phyloP scores from a whole-genome alignment of 2,113 vertebrate genomes.

The Phoenicopterus ruber region DNA sequence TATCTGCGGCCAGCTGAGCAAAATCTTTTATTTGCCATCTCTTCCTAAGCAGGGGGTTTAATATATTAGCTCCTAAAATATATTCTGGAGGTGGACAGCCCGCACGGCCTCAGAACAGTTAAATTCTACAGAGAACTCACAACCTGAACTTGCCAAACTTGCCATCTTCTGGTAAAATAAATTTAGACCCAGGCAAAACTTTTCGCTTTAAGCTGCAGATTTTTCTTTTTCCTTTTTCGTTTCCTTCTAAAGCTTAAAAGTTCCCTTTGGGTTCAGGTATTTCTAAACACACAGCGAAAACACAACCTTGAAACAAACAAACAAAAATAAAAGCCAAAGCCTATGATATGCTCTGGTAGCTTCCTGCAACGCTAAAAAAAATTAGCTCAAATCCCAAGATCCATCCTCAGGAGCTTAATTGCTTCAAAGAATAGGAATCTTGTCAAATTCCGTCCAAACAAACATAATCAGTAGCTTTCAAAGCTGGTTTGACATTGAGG shows the following conservation, averaged over 20 bases:
- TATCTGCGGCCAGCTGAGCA: neutral
- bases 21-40: neutral
- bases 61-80: neutral
- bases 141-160: neutral
- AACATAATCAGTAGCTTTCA: conserved; percentile 84
- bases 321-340: conserved; percentile 63
- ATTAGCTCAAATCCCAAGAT: conserved; percentile 82
- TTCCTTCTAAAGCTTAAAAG: neutral
- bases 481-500: conserved; percentile 85
- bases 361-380: conserved; percentile 72
- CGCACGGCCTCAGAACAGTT: neutral
- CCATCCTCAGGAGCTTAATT: conserved; percentile 89
- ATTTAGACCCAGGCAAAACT: neutral
- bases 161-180: neutral
- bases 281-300: neutral
- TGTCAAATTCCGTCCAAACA: conserved; percentile 86
- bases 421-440: conserved; percentile 86
- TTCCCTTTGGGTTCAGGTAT: neutral
- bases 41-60: neutral
- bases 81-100: neutral
- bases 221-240: neutral
- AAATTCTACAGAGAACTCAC: neutral
- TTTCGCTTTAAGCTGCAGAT: neutral
- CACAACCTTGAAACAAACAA: conserved; percentile 23
- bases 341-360: conserved; percentile 75